phyloP scores from a whole-genome alignment of 2,888 invertebrate species.

The Allacma fusca region DNA sequence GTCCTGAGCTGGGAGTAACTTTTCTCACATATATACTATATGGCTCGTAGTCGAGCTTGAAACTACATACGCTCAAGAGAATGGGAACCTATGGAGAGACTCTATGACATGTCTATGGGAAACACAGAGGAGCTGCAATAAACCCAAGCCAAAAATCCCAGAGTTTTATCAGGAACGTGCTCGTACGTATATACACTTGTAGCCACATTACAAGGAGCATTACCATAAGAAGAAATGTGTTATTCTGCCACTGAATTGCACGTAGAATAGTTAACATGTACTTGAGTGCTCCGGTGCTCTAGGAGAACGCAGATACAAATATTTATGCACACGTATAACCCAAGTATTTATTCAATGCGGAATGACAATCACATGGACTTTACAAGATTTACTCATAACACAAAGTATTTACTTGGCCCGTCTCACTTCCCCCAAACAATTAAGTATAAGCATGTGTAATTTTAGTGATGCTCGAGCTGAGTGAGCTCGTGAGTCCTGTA shows the following conservation, averaged over 20 bases:
- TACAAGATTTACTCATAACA: no score
- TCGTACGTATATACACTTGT: not conserved
- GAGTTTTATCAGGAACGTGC: conserved; percentile 7
- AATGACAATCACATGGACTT: not conserved
- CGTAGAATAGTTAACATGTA: not conserved
- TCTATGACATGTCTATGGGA: conserved; percentile 12
- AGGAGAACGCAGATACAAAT: not conserved
- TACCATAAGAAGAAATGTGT: conserved; percentile 29
- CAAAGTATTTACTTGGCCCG: no score
- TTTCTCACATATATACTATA: not conserved
- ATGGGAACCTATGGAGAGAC: not conserved
- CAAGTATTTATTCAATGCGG: conserved; percentile 19
- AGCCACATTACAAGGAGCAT: not conserved
- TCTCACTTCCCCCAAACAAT: no score
- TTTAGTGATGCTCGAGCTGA: no score
- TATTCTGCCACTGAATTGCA: not conserved
- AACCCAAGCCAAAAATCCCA: conserved; percentile 22
- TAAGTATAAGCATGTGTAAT: no score
- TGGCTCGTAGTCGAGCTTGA: no score
- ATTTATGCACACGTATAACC: not conserved
- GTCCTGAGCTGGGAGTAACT: not conserved
- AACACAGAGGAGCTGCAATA: conserved; percentile 18
- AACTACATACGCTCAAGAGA: no score
- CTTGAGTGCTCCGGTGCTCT: not conserved
- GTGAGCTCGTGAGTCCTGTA: no score